Base-by-base conservation (phyloP, 30 jellyfish, hydroid and myxozoan genomes). In the Aurelia aurita region DNA sequence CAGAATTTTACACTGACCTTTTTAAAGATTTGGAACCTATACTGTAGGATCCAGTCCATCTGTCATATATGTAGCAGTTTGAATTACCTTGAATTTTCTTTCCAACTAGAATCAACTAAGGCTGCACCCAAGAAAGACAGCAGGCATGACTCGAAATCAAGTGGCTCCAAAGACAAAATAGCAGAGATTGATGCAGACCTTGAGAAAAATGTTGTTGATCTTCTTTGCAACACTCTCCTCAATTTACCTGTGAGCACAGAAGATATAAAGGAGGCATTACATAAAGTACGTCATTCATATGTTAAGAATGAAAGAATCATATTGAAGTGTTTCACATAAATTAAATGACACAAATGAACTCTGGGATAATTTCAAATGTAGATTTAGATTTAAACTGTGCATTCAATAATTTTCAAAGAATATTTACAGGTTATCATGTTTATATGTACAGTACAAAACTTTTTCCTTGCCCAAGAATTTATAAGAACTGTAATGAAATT, bases 231-330 rank as follows among this genome's bases (percentile, higher is more conserved):
- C 43, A 71, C 85, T 18, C 69, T 76, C 22, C 88, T 89, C 28
- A 81, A 74, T 51, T 84, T 89, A 20, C 97, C 97, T 26, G 94
- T 81, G 0, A 77, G 82, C 69, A 72, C 51, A 22, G 90, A 80
- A 28, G 93, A 89, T 31, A 69, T 87, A n/a, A 83, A 83, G 32
- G 93, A 83, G 23, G 87, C 87, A 19, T 60, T 83, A 2, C 46
- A 19, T 5, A 83, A 83, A 81, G 93, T 83, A 23, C 6, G 51
- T 39, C 51, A 35, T 35, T 47, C 9, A 18, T 8, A 1, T 2
- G 3, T 22, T 16, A 21, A 61, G 9, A n/a, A n/a, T n/a, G n/a
- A n/a, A n/a, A n/a, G n/a, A 61, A 14, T 61, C 5, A 3, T 14
- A 2, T 22, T 61, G 73, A 5, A 61, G 5, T 32, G 23, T 59